Base-by-base conservation (phyloP, 2,113 vertebrate genomes). In the Haliaeetus leucogaster region DNA sequence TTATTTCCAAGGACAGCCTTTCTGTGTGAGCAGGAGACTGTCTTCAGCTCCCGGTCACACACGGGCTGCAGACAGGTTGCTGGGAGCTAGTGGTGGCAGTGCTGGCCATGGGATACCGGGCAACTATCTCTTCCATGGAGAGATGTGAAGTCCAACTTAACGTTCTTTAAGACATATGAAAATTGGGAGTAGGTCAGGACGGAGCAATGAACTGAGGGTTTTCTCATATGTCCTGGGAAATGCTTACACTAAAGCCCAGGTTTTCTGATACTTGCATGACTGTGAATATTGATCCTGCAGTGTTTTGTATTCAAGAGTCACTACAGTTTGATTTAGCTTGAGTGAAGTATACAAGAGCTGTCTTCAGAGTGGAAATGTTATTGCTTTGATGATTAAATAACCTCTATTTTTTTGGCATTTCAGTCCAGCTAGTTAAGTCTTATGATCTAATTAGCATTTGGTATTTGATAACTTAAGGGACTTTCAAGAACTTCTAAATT, bases 401-500 rank as follows among this genome's bases (percentile, higher is more conserved):
- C 90, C 87, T 98, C 97, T 96, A 66, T 91, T 96, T 93, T 82
- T 97, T 94, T 97, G 95, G 85, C 96, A 97, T 98, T 98, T 98
- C 67, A 93, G 94, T 93, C 93, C 93, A 92, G 82, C 80, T 96
- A 96, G 86, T 96, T 97, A 96, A 95, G 82, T 82, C 96, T 98
- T 96, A 96, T 80, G 95, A 97, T 97, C 96, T 97, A 97, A 98
- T 98, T 98, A 97, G 55, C 96, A 97, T 97, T 97, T 98, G 97
- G 82, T 97, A 96, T 98, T 98, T 98, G 90, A 88, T 97, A 96
- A 95, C 95, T 95, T 83, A 47, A 95, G 90, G 96, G 94, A 96
- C 95, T 96, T 92, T 94, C 79, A 95, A 97, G 95, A 94, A 93
- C 58, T 40, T 96, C 89, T 94, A 94, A 97, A 98, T 98, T 95